Evolutionary conservation across 2,113 vertebrate species (phyloP).

Genomic region (Megaceryle torquata): DNA sequence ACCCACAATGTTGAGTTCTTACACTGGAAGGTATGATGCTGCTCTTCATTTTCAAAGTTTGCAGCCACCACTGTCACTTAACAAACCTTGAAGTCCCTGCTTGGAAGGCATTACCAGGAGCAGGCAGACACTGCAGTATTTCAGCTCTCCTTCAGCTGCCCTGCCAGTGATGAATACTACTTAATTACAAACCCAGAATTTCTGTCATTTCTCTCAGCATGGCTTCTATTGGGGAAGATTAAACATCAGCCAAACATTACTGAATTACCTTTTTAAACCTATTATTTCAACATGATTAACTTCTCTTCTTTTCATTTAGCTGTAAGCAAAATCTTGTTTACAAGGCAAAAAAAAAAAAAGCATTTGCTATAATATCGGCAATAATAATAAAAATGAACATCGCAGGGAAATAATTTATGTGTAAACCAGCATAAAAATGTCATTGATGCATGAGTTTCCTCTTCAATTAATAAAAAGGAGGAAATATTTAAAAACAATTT

Average conservation of each 20-base stretch:
- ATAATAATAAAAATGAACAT: constrained; percentile 85
- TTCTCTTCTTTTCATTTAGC: constrained; percentile 83
- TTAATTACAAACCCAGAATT: constrained; percentile 82
- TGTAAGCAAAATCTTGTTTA: constrained; percentile 85
- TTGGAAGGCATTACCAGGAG: background rate
- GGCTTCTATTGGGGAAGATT: constrained; percentile 79
- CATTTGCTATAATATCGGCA: constrained; percentile 79
- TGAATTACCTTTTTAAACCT: constrained; percentile 86
- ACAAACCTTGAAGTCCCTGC: background rate
- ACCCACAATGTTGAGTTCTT: background rate
- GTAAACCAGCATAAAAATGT: constrained; percentile 86
- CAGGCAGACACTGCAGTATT: constrained; percentile 11
- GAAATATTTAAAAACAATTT: constrained; percentile 97
- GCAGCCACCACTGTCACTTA: background rate
- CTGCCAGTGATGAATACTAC: constrained; percentile 77
- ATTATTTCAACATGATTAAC: constrained; percentile 85
- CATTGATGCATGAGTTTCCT: constrained; percentile 98
- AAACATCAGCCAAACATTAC: constrained; percentile 78
- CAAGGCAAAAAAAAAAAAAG: constrained; percentile 77
- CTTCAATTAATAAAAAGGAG: constrained; percentile 98
- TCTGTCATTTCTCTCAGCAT: constrained; percentile 75
- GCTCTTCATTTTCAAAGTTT: background rate
- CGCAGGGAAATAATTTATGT: constrained; percentile 92
- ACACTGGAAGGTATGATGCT: background rate
- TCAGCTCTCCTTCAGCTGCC: constrained; percentile 59